Percentiles rank a stretch among this genome's conserved stretches.
Conservation (phyloP, 2,888 invertebrate genomes). For the Lordiphosa andalusiaca region DNA sequence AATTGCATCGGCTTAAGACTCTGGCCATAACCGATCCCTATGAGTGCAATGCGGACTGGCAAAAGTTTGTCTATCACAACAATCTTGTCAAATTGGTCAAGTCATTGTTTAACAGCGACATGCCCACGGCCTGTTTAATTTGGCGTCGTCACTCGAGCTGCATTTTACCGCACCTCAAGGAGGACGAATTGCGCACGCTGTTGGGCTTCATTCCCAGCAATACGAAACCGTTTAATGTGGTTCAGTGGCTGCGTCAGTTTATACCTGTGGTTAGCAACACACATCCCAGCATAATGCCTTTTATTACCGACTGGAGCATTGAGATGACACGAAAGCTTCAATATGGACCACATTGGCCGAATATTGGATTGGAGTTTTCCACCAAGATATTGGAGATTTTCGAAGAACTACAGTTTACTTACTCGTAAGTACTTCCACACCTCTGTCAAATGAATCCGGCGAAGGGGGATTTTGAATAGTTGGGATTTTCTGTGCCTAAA, state of each 20-base stretch:
- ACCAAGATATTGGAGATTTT: slow-evolving; percentile 77
- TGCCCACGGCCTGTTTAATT: slow-evolving; percentile 77
- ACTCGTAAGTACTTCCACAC: slow-evolving; percentile 62
- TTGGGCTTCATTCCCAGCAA: slow-evolving; percentile 75
- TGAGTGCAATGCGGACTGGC: slow-evolving; percentile 79
- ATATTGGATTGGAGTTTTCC: slow-evolving; percentile 79
- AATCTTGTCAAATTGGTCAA: slow-evolving; percentile 76
- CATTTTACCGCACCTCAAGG: slow-evolving; percentile 71
- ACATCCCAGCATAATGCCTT: slow-evolving; percentile 77
- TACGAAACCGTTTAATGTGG: slow-evolving; percentile 75
- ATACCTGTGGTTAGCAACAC: slow-evolving; percentile 76
- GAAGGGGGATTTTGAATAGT: too few species aligned
- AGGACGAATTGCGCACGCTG: slow-evolving; percentile 70
- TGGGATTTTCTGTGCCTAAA: too few species aligned
- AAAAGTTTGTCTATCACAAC: slow-evolving; percentile 78
- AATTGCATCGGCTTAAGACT: slow-evolving; percentile 78
- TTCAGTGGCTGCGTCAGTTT: slow-evolving; percentile 79
- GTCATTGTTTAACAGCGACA: slow-evolving; percentile 75
- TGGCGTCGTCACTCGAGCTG: slow-evolving; percentile 79
- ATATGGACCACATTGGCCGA: slow-evolving; percentile 78
- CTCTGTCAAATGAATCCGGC: too few species aligned
- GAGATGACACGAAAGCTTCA: slow-evolving; percentile 77
- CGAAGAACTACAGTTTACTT: slow-evolving; percentile 77
- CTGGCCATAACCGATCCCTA: slow-evolving; percentile 79
- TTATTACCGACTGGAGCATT: slow-evolving; percentile 78